Evolutionary conservation across 1,140 invertebrate genomes (phyloP).

Genomic region (Drosophila grimshawi): DNA sequence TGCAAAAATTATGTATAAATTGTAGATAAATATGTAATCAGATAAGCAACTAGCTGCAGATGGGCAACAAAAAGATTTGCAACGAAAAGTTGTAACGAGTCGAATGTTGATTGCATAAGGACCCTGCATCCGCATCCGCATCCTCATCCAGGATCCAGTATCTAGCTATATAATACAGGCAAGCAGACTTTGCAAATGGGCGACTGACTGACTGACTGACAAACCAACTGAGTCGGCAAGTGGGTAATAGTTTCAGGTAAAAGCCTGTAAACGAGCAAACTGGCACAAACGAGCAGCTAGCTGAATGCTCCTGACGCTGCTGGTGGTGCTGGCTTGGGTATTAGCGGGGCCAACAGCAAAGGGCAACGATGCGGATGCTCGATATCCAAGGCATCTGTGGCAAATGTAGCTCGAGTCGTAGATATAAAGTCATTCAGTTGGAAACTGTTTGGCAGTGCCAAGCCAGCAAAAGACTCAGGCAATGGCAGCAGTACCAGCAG

Average conservation of each 20-base stretch:
- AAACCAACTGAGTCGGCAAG: slow-evolving; percentile 57
- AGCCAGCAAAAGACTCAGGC: slow-evolving; percentile 60
- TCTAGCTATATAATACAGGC: slow-evolving; percentile 44
- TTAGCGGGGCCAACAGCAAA: not conserved
- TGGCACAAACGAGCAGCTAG: slow-evolving; percentile 73
- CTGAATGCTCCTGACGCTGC: slow-evolving; percentile 34
- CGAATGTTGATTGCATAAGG: slow-evolving; percentile 72
- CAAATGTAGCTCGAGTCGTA: slow-evolving; percentile 66
- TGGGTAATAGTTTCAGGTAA: slow-evolving; percentile 81
- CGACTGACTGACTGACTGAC: slow-evolving; percentile 13
- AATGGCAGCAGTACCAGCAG: slow-evolving; percentile 30
- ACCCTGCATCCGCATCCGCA: slow-evolving; percentile 33
- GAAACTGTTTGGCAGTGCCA: slow-evolving; percentile 74
- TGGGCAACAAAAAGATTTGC: slow-evolving; percentile 66
- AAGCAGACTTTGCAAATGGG: slow-evolving; percentile 23
- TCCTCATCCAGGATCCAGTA: not conserved
- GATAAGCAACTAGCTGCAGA: slow-evolving; percentile 68
- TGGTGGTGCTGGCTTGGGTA: not conserved
- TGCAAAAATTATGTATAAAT: slow-evolving; percentile 75
- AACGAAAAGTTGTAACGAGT: slow-evolving; percentile 63
- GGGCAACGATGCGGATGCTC: slow-evolving; percentile 50
- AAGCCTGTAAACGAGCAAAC: slow-evolving; percentile 81
- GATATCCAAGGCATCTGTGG: slow-evolving; percentile 71
- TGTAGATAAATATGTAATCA: slow-evolving; percentile 80
- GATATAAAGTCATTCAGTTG: slow-evolving; percentile 76